Evolutionary conservation across 2,888 invertebrate genomes (phyloP).

Genomic region (Opisthograptis luteolata): DNA sequence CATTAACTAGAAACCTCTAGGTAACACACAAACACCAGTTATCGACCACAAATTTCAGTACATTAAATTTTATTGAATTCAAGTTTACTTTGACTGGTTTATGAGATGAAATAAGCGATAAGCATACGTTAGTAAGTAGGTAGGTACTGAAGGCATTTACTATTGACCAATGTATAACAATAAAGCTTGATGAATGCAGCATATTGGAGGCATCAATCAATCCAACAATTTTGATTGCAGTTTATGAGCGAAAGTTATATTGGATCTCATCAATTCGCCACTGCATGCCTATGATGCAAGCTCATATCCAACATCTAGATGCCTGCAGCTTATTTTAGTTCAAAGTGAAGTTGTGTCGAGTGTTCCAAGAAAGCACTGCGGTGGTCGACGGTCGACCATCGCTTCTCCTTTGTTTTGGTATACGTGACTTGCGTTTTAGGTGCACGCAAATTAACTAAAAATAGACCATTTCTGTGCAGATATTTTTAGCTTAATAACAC

Average conservation of each 20-base stretch:
- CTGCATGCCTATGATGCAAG: constrained; percentile 15
- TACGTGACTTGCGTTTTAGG: constrained; percentile 75
- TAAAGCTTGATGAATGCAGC: constrained; percentile 14
- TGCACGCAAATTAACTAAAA: constrained; percentile 75
- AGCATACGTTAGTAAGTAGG: background rate
- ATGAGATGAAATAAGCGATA: constrained; percentile 13
- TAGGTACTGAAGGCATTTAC: background rate
- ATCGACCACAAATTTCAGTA: background rate
- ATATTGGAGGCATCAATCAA: constrained; percentile 17
- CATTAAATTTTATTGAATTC: background rate
- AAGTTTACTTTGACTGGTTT: constrained; percentile 18
- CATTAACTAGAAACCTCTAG: no score
- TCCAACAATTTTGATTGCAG: constrained; percentile 9
- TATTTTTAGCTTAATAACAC: constrained; percentile 39
- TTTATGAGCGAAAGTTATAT: constrained; percentile 14
- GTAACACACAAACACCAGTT: no score
- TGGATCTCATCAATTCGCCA: constrained; percentile 1
- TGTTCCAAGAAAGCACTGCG: constrained; percentile 70
- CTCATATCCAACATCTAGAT: constrained; percentile 11
- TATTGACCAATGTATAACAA: constrained; percentile 13
- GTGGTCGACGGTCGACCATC: no score
- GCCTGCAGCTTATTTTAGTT: constrained; percentile 16
- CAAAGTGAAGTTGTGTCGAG: constrained; percentile 12
- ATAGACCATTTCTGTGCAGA: constrained; percentile 56
- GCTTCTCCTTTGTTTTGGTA: constrained; percentile 68